phyloP scores from a whole-genome alignment of 2,797 vertebrate genomes.

The Tadarida brasiliensis region DNA sequence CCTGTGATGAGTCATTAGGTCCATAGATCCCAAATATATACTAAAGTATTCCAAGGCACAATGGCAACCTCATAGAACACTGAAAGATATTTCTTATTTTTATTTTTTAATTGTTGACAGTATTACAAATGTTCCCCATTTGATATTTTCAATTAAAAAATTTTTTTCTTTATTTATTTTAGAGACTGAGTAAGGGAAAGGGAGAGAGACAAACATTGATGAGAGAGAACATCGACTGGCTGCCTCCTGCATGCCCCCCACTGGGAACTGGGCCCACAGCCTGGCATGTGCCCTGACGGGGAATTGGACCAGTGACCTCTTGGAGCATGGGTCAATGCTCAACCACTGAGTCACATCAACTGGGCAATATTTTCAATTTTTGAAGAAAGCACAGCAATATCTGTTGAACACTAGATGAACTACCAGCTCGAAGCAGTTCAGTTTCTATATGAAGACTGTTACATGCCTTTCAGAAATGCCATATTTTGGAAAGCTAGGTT shows the following conservation, averaged over 20 bases:
- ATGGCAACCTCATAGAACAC: not conserved
- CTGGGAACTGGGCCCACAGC: too few species aligned
- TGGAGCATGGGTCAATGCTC: too few species aligned
- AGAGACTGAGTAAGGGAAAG: too few species aligned
- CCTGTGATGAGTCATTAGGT: not conserved
- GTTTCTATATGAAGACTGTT: not conserved
- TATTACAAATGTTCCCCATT: not conserved
- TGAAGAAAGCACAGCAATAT: not conserved
- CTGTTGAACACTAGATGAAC: not conserved
- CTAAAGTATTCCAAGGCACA: not conserved
- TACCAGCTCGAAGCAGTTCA: not conserved
- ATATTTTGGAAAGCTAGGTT: not conserved
- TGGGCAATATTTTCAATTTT: not conserved
- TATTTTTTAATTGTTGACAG: not conserved
- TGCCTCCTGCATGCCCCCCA: too few species aligned
- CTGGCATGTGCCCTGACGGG: too few species aligned
- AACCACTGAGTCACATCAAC: too few species aligned
- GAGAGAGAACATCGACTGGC: too few species aligned
- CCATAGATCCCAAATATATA: not conserved
- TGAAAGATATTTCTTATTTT: not conserved
- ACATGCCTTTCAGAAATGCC: not conserved
- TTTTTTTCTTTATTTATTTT: too few species aligned
- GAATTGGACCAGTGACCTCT: too few species aligned
- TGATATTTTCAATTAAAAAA: not conserved
- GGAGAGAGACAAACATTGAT: too few species aligned